A percentile compares a stretch with the other conserved stretches of the same genome.
These are phyloP conservation scores for Lagopus muta DNA, from an alignment of 2,113 vertebrate genomes.

Conservation along the genomic window DNA sequence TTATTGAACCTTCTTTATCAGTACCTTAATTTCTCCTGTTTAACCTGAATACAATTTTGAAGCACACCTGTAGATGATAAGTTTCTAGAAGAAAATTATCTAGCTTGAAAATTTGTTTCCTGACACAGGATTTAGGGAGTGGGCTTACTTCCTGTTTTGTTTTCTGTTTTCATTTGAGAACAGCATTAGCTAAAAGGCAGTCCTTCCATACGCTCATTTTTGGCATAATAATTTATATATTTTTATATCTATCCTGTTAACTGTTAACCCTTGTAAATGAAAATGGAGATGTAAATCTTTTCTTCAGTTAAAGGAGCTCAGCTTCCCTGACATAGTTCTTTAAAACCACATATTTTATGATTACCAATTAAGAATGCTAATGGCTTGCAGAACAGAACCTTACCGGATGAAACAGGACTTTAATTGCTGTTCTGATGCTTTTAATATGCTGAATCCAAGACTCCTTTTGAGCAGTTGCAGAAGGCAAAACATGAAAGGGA, in stretches of 20 bases:
- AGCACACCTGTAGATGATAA: not conserved
- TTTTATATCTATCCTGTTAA: not conserved
- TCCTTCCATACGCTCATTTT: not conserved
- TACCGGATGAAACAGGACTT: slow-evolving; percentile 6
- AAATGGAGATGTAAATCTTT: slow-evolving; percentile 23
- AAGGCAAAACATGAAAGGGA: slow-evolving; percentile 54
- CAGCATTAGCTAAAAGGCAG: not conserved
- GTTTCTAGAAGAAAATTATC: not conserved
- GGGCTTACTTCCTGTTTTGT: not conserved
- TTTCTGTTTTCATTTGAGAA: not conserved
- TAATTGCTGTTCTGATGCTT: slow-evolving; percentile 2
- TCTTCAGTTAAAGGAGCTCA: not conserved
- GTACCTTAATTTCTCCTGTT: not conserved
- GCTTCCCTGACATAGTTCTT: not conserved
- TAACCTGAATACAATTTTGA: not conserved
- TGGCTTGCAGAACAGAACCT: not conserved
- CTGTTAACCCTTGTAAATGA: not conserved
- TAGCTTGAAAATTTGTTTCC: not conserved
- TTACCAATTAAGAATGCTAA: slow-evolving; percentile 26
- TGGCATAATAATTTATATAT: not conserved
- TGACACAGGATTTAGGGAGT: not conserved
- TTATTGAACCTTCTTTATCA: not conserved
- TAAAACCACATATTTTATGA: slow-evolving; percentile 28
- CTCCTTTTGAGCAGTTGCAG: slow-evolving; percentile 46
- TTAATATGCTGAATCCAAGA: slow-evolving; percentile 53